phyloP scores from a whole-genome alignment of 2,797 vertebrate species.

The Sciurus vulgaris region DNA sequence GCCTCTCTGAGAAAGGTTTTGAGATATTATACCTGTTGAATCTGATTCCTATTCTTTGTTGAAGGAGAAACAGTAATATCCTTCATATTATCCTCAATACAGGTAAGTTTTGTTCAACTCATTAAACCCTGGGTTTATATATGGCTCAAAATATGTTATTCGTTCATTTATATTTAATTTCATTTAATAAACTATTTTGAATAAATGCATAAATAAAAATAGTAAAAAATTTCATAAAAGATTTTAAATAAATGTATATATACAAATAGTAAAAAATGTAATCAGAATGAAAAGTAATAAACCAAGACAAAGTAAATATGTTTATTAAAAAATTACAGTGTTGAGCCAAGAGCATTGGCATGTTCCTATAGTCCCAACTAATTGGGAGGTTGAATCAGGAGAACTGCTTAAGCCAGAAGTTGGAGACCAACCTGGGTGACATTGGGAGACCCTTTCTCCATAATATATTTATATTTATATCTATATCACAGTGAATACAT shows the following conservation, averaged over 20 bases:
- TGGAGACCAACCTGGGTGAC: background rate
- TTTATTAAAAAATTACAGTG: background rate
- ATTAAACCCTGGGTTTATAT: background rate
- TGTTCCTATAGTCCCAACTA: background rate
- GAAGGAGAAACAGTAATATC: background rate
- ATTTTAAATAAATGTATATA: constrained; percentile 18
- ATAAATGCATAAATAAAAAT: background rate
- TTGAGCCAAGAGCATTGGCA: no score
- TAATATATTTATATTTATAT: no score
- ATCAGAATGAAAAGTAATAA: constrained; percentile 38
- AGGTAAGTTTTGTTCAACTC: background rate
- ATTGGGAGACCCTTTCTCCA: background rate
- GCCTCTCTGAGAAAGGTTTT: constrained; percentile 44
- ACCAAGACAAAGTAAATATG: background rate
- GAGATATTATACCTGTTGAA: background rate
- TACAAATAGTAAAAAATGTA: background rate
- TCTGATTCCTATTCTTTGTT: background rate
- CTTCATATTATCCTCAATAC: background rate
- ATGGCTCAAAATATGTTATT: background rate
- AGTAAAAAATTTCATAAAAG: background rate
- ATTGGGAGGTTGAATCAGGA: background rate
- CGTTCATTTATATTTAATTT: background rate
- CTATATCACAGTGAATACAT: no score
- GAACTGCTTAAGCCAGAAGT: background rate
- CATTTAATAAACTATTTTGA: constrained; percentile 57